Conservation (phyloP, 2,797 vertebrate genomes). For the Rallus crepitans region DNA sequence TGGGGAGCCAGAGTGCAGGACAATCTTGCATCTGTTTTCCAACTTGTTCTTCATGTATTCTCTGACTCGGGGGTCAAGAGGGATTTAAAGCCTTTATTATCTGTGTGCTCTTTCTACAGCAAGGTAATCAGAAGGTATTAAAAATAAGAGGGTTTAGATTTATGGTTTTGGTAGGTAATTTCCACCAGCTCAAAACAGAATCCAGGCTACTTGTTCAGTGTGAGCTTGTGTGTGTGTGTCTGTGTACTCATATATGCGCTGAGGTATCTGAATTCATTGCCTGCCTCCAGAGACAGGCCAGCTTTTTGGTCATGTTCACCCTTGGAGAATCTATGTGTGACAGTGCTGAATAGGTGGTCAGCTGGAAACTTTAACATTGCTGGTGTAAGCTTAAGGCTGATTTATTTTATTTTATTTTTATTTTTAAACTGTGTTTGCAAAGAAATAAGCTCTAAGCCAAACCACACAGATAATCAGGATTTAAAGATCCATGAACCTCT, state of each 20-base stretch:
- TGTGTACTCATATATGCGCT: background rate
- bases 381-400: background rate
- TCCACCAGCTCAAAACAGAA: background rate
- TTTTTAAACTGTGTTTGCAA: background rate
- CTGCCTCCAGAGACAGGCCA: background rate
- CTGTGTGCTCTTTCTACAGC: background rate
- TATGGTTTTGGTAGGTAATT: background rate
- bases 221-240: background rate
- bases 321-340: background rate
- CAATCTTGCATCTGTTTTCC: background rate
- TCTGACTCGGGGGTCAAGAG: background rate
- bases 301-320: background rate
- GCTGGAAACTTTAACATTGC: background rate
- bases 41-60: background rate
- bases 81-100: slow-evolving; percentile 21
- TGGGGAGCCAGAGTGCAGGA: background rate
- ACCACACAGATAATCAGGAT: background rate
- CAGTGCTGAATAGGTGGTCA: background rate
- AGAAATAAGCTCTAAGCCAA: background rate
- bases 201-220: background rate
- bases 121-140: background rate
- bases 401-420: background rate
- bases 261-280: background rate
- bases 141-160: background rate
- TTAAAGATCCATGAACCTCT: background rate